Evolutionary conservation across 2,113 vertebrate genomes (phyloP).

Genomic region (Ramphastos sulfuratus): DNA sequence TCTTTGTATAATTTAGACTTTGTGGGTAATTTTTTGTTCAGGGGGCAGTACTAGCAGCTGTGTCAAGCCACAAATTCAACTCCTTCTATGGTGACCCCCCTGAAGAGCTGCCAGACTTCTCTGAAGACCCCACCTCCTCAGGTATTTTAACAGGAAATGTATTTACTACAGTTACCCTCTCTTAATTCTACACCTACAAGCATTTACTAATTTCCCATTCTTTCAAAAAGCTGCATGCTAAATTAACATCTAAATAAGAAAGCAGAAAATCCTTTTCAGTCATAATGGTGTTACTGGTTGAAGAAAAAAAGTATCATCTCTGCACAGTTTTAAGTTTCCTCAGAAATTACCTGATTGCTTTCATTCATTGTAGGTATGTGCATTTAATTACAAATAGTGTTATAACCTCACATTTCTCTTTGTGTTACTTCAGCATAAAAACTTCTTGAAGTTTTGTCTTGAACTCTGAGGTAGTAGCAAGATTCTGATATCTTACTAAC

Average conservation of each 20-base stretch:
- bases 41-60: constrained; percentile 96
- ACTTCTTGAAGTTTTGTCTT: not conserved
- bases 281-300: not conserved
- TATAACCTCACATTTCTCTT: not conserved
- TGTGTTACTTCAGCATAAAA: not conserved
- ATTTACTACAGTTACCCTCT: not conserved
- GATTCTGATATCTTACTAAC: not conserved
- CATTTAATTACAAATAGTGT: not conserved
- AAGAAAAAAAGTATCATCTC: not conserved
- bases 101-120: constrained; percentile 95
- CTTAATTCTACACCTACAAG: not conserved
- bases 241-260: not conserved
- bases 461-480: not conserved
- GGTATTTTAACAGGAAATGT: constrained; percentile 76
- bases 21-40: constrained; percentile 66
- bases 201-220: not conserved
- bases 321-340: not conserved
- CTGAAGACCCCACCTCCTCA: constrained; percentile 96
- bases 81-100: constrained; percentile 97
- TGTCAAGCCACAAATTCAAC: constrained; percentile 99
- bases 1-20: constrained; percentile 34
- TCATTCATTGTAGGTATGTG: not conserved
- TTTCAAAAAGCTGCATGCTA: not conserved
- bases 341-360: not conserved
- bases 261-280: not conserved